These are phyloP conservation scores for Etheostoma nigrum DNA, from an alignment of 2,797 vertebrate species.

Conservation along the genomic window DNA sequence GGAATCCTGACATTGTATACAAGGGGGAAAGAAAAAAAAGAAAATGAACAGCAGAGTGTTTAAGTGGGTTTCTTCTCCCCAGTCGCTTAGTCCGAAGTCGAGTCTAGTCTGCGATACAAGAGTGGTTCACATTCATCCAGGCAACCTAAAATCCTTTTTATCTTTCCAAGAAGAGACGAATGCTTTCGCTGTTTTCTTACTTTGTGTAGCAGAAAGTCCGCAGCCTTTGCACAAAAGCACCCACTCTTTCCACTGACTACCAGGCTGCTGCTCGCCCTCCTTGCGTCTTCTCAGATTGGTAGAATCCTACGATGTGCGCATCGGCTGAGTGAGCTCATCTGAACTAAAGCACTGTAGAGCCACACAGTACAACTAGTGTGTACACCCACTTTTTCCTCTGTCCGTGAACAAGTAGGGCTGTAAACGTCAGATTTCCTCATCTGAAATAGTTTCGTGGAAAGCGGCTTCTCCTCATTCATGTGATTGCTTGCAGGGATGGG, in stretches of 20 bases:
- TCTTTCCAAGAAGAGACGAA: constrained; percentile 54
- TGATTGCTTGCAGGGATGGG: background rate
- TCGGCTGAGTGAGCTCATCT: constrained; percentile 82
- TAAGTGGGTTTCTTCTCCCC: constrained; percentile 64
- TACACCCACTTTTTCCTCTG: constrained; percentile 71
- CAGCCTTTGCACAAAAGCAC: constrained; percentile 69
- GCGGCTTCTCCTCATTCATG: constrained; percentile 6
- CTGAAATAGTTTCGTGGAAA: constrained; percentile 34
- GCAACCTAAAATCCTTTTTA: constrained; percentile 50
- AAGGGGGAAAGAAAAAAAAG: constrained; percentile 1
- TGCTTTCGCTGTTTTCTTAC: constrained; percentile 61
- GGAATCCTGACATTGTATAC: constrained; percentile 78
- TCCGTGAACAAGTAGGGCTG: constrained; percentile 62
- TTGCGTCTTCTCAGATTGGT: constrained; percentile 76
- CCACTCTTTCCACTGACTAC: constrained; percentile 54
- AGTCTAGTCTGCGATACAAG: constrained; percentile 58
- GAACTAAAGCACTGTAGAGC: constrained; percentile 69
- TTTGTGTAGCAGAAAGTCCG: constrained; percentile 75
- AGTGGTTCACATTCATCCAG: constrained; percentile 66
- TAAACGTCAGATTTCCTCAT: constrained; percentile 66
- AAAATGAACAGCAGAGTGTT: constrained; percentile 63
- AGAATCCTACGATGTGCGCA: constrained; percentile 75
- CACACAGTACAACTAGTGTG: constrained; percentile 74
- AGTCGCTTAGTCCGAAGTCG: constrained; percentile 59
- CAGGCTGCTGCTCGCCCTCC: constrained; percentile 69